These are phyloP conservation scores for Halesus radiatus DNA, from an alignment of 1,140 invertebrate genomes.

Conservation along the genomic window DNA sequence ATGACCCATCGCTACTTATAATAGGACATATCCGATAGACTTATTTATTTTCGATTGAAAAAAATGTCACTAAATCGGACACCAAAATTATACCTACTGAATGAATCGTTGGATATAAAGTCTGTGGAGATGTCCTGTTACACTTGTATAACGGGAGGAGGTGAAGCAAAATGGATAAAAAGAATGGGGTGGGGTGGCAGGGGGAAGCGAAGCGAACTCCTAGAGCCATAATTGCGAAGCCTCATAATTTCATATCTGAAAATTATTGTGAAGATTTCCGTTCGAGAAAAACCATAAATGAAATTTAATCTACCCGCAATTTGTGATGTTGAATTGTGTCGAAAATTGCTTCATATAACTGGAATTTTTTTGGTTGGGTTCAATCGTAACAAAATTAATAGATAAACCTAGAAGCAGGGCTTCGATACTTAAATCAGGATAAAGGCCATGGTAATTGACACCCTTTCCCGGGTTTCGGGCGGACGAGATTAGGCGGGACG, in stretches of 20 bases:
- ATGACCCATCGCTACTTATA: no score
- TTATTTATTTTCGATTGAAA: no score
- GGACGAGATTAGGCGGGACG: slow-evolving; percentile 11
- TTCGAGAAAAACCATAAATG: neutral
- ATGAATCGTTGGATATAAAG: no score
- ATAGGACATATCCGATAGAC: no score
- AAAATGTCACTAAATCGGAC: no score
- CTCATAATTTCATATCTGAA: neutral
- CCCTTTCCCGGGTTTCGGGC: neutral
- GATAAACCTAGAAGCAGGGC: no score
- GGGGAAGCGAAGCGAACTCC: neutral
- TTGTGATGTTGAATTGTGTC: neutral
- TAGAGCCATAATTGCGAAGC: neutral
- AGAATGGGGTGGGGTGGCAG: neutral
- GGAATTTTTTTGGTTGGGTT: no score
- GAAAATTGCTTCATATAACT: neutral
- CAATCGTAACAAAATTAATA: no score
- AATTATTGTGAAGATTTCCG: neutral
- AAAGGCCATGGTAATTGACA: slow-evolving; percentile 14
- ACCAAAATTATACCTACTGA: no score
- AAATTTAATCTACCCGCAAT: no score
- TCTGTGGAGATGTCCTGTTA: no score
- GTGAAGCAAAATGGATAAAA: neutral
- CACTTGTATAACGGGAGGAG: no score
- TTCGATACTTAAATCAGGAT: neutral